Evolutionary conservation across 2,113 vertebrate species (phyloP), one percentile per base, ranked within the genome.

Genomic region (Apaloderma vittatum): DNA sequence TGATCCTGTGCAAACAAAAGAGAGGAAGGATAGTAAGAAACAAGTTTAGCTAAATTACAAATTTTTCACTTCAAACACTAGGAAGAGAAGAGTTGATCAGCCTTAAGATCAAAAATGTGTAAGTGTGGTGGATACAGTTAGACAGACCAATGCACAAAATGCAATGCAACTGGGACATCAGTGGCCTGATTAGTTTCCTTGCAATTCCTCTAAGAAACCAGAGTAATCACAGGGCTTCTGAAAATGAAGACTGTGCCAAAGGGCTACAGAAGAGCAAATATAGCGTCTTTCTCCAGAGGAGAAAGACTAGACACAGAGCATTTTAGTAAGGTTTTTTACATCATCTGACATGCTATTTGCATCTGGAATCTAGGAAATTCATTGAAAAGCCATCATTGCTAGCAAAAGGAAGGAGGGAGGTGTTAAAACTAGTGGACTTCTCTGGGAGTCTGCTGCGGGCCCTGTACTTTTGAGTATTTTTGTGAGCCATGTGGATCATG

Each of bases 161-260:
- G 18, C 0, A 0, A 34, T 22, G 37, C 20, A 65, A 17, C 65
- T 37, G 22, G 61, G 14, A 54, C 9, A 22, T 36, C 24, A 46
- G 43, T 16, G 43, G 17, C 48, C 67, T 55, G 48, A 71, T 8
- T 19, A 19, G 46, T 63, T 82, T 49, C 52, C 26, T 43, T 55
- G 29, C 34, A 40, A 32, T 4, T 75, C 16, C 57, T 75, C 2
- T 48, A 32, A 90, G 49, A 59, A 73, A 27, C 8, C 1, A 4
- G 11, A 88, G 17, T 27, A 86, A 24, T 51, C 37, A 34, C 34
- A 43, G 59, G 36, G 29, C 57, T 86, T 51, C 62, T 73, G 54
- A 67, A 36, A 59, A 32, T 40, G 23, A 40, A 65, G 49, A 12
- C 21, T 1, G 3, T 40, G 36, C 49, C 36, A 29, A 20, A 15